A percentile compares a stretch with the other conserved stretches of the same genome.
Evolutionary conservation across 2,797 vertebrate species (phyloP).

Genomic region (Lacerta bilineata): DNA sequence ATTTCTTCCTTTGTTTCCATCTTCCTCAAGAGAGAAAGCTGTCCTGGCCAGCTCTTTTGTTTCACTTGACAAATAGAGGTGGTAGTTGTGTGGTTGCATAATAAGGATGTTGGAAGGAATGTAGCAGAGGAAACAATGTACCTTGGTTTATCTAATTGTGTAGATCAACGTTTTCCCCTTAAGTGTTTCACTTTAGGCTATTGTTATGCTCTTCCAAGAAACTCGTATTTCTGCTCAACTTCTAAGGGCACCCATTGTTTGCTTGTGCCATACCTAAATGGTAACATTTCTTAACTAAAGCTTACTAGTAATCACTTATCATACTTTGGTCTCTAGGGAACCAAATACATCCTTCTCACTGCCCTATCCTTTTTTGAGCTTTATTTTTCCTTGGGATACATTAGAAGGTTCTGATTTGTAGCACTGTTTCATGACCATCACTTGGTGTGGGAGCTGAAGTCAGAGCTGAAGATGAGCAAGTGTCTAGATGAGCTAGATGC

Average conservation of each 20-base stretch:
- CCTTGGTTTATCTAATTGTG: not conserved
- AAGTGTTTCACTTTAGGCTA: not conserved
- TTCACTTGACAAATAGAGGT: conserved; percentile 33
- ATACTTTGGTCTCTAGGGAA: not conserved
- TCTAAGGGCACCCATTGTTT: not conserved
- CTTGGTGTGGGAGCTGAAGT: too few relatives aligned
- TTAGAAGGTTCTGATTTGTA: too few relatives aligned
- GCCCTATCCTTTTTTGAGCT: not conserved
- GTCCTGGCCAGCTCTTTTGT: not conserved
- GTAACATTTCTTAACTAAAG: not conserved
- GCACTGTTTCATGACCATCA: too few relatives aligned
- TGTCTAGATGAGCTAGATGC: too few relatives aligned
- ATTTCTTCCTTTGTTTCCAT: conserved; percentile 33
- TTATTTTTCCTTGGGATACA: not conserved
- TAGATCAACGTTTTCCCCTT: not conserved
- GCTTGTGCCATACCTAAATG: too few relatives aligned
- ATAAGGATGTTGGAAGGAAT: conserved; percentile 49
- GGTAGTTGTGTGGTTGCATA: conserved; percentile 49
- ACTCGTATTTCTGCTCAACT: not conserved
- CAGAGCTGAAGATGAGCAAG: too few relatives aligned
- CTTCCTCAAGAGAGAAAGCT: conserved; percentile 42
- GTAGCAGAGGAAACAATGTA: conserved; percentile 30
- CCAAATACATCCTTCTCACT: not conserved
- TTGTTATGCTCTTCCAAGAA: not conserved
- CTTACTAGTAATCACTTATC: not conserved